phyloP scores from a whole-genome alignment of 2,113 vertebrate species.

The Apodemus sylvaticus region DNA sequence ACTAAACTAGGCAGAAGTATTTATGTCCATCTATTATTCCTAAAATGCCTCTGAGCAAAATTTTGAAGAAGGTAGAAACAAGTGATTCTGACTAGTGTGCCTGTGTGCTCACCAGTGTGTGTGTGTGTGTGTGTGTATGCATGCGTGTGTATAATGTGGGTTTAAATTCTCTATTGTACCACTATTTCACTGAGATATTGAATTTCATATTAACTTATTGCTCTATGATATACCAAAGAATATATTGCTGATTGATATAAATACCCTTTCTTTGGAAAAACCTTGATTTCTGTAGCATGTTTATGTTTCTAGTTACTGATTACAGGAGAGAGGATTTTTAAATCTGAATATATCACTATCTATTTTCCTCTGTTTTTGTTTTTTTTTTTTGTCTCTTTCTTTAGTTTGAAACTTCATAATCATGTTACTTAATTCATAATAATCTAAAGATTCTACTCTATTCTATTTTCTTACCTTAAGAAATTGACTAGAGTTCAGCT shows the following conservation, averaged over 20 bases:
- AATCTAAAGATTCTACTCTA: neutral
- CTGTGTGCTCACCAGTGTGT: neutral
- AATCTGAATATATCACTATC: neutral
- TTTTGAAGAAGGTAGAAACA: neutral
- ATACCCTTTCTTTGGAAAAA: neutral
- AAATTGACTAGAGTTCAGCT: neutral
- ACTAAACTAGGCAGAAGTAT: neutral
- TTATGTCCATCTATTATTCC: neutral
- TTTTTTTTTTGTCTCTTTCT: neutral
- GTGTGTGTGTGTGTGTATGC: neutral
- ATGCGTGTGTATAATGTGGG: neutral
- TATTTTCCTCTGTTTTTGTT: neutral
- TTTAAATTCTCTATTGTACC: neutral
- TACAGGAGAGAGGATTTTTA: neutral
- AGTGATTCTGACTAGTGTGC: neutral
- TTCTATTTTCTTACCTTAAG: neutral
- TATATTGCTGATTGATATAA: neutral
- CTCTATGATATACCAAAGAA: neutral
- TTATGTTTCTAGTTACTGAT: slow-evolving; percentile 43
- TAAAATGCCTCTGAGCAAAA: neutral
- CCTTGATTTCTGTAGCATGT: neutral
- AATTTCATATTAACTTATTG: slow-evolving; percentile 36
- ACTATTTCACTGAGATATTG: neutral
- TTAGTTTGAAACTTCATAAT: slow-evolving; percentile 13
- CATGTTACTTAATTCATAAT: neutral